Conservation (phyloP, 2,113 vertebrate species). For the western clawed frog (Xenopus tropicalis) region UCB_Xtro_10.0 CM004445.2:18009501-18010000, state of each 20-base stretch:
- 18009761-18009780: not conserved
- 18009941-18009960: slow-evolving; percentile 41
- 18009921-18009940: slow-evolving; percentile 37
- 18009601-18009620: not conserved
- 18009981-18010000: slow-evolving; percentile 30
- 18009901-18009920: slow-evolving; percentile 39
- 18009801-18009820: not conserved
- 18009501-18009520: too few species aligned
- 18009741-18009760: not conserved
- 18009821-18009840: not conserved
- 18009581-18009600: not conserved
- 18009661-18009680: not conserved
- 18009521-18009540: too few species aligned
- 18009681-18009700: not conserved
- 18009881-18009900: slow-evolving; percentile 22
- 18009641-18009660: not conserved
- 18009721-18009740: not conserved
- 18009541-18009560: too few species aligned
- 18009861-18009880: slow-evolving; percentile 13
- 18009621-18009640: not conserved
- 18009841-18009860: not conserved
- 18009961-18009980: slow-evolving; percentile 11
- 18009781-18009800: slow-evolving; percentile 1
- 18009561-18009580: too few species aligned
- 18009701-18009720: not conserved